Conservation (phyloP, 2,113 vertebrate species). For the Eulemur macaco region DNA sequence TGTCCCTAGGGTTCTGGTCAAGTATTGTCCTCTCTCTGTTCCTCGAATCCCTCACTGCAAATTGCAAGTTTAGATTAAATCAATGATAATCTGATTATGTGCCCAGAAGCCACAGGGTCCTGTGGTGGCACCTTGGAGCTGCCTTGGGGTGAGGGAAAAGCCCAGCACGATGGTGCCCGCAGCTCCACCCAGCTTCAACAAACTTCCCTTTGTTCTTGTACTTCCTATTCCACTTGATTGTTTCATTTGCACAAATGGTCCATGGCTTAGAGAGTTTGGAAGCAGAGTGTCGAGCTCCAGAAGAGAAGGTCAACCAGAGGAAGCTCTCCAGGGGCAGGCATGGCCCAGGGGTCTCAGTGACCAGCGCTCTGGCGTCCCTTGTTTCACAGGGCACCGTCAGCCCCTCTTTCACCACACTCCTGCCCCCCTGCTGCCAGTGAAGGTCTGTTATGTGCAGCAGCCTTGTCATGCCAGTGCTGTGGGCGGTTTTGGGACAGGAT, state of each 20-base stretch:
- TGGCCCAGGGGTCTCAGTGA: not conserved
- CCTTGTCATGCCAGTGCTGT: too few relatives aligned
- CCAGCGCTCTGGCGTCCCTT: rapidly evolving
- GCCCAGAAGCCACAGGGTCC: not conserved
- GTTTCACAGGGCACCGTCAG: not conserved
- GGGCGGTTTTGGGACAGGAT: not conserved
- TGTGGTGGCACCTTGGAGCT: not conserved
- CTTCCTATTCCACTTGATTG: not conserved
- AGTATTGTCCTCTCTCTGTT: not conserved
- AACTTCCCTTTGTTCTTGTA: not conserved
- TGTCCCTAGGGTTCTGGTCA: not conserved
- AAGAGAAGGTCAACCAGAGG: not conserved
- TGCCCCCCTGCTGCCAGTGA: too few relatives aligned
- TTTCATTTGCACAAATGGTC: not conserved
- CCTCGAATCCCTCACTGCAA: not conserved
- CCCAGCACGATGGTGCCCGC: too few relatives aligned
- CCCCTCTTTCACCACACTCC: not conserved
- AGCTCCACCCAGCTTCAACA: not conserved
- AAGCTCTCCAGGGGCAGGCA: not conserved
- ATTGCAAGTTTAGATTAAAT: not conserved
- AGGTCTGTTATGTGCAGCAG: not conserved
- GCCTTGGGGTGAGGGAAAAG: not conserved
- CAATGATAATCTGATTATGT: not conserved
- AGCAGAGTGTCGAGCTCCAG: not conserved
- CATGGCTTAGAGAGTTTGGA: not conserved